Conservation (phyloP, 2,113 vertebrate species). For the Malurus melanocephalus region DNA sequence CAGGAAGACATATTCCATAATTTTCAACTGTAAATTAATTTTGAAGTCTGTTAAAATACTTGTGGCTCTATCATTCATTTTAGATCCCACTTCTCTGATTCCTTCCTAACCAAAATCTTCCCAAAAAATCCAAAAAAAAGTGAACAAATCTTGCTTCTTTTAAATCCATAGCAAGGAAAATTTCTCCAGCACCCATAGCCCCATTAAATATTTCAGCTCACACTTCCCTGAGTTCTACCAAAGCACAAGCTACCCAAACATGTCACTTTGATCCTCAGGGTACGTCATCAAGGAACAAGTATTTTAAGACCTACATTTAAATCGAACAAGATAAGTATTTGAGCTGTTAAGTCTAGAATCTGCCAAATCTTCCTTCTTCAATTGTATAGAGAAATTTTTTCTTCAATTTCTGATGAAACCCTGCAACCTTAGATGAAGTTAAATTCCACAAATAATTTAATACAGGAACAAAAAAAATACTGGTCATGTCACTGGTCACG, state of each 20-base stretch:
- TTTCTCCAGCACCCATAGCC: neutral
- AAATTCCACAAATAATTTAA: neutral
- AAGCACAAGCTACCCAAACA: neutral
- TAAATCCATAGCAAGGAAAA: neutral
- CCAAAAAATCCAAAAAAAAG: neutral
- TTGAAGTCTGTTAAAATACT: neutral
- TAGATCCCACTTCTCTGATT: neutral
- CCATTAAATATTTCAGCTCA: neutral
- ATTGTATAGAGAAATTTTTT: neutral
- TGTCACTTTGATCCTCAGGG: neutral
- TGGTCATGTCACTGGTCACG: neutral
- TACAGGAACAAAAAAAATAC: rapidly evolving
- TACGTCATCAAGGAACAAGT: neutral
- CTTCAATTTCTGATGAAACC: neutral
- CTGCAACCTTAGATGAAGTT: neutral
- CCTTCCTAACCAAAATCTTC: neutral
- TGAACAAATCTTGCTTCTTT: neutral
- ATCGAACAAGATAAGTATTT: neutral
- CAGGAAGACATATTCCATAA: neutral
- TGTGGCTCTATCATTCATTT: neutral
- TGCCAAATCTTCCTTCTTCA: neutral
- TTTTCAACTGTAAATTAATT: neutral
- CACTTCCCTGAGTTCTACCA: neutral
- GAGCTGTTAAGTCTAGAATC: neutral
- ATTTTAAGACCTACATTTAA: neutral